phyloP scores from a whole-genome alignment of 92 coral and sea anemone species.

The Bergia sp. region DNA sequence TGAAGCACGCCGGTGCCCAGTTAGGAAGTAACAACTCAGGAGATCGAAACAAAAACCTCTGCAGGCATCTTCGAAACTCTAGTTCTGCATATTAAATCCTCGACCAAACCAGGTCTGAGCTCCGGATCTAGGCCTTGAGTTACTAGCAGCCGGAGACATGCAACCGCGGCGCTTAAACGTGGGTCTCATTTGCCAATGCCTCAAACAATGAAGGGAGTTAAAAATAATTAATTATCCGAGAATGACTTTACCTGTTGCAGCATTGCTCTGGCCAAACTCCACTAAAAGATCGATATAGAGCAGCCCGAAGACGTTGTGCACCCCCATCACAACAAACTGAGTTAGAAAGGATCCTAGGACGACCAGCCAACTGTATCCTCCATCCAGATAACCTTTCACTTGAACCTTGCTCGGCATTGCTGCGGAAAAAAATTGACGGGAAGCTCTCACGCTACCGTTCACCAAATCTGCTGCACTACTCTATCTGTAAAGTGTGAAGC shows the following conservation, averaged over 20 bases:
- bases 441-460: background rate
- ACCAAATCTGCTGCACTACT: background rate
- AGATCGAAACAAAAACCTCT: too few relatives aligned
- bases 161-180: too few relatives aligned
- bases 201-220: too few relatives aligned
- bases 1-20: too few relatives aligned
- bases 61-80: too few relatives aligned
- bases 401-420: conserved; percentile 18
- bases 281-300: conserved; percentile 72
- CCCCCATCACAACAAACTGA: conserved; percentile 75
- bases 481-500: too few relatives aligned
- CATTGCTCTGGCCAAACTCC: conserved; percentile 77
- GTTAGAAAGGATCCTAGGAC: conserved; percentile 74
- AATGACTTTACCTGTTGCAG: conserved; percentile 64
- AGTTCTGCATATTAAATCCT: too few relatives aligned
- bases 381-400: conserved; percentile 65
- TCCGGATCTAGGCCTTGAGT: too few relatives aligned
- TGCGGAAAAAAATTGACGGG: conserved; percentile 5
- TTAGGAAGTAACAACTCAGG: too few relatives aligned
- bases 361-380: conserved; percentile 86
- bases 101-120: too few relatives aligned
- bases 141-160: too few relatives aligned
- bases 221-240: background rate
- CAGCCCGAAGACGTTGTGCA: conserved; percentile 75
- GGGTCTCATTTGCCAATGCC: too few relatives aligned